Conservation (phyloP, 2,113 vertebrate species). For the Mus musculus region DNA sequence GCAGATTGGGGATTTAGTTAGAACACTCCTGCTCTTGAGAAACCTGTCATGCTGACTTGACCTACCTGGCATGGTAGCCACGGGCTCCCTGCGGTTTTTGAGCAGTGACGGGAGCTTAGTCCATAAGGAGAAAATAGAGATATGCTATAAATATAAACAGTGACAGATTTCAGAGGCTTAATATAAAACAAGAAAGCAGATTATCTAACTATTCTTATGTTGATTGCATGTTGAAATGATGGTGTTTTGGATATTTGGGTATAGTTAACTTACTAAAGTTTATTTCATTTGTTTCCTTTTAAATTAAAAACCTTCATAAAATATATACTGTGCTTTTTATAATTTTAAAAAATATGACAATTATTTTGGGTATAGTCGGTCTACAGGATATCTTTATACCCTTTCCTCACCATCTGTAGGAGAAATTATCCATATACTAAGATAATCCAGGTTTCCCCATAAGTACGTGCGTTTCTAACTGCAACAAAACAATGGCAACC, state of each 20-base stretch:
- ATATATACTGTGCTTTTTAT: background rate
- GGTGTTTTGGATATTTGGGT: background rate
- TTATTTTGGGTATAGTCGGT: background rate
- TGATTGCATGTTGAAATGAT: background rate
- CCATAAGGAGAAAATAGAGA: background rate
- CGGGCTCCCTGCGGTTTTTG: background rate
- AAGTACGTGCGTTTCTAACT: background rate
- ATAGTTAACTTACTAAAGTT: constrained; percentile 27
- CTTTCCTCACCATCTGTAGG: background rate
- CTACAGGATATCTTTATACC: background rate
- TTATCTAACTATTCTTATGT: background rate
- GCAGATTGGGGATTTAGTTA: background rate
- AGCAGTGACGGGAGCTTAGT: background rate
- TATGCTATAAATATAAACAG: background rate
- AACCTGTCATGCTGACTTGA: background rate
- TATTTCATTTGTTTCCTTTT: constrained; percentile 24
- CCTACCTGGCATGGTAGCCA: background rate
- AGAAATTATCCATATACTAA: background rate
- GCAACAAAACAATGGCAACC: background rate
- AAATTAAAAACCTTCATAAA: background rate
- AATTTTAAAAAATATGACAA: background rate
- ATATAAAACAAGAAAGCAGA: background rate
- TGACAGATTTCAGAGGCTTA: background rate
- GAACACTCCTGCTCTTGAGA: background rate
- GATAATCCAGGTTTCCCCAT: background rate